These are phyloP conservation scores for Acanthococcus lagerstroemiae DNA, from an alignment of 2,888 invertebrate genomes.

Conservation along the genomic window DNA sequence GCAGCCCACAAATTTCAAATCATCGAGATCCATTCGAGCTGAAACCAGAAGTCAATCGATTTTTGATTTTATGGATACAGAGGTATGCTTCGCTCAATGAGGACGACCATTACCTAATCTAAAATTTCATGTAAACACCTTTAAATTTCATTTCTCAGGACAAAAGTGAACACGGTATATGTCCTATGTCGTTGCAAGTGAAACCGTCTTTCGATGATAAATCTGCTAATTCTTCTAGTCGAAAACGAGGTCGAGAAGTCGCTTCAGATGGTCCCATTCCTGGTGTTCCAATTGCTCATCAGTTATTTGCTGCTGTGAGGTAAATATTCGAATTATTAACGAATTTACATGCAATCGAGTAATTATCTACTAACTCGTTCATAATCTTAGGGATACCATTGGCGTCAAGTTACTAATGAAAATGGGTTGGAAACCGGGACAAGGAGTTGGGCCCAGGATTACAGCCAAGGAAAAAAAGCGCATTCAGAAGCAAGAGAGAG, in stretches of 20 bases:
- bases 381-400: conserved; percentile 62
- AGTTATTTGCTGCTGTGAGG: conserved; percentile 45
- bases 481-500: conserved; percentile 26
- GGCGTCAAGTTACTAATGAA: conserved; percentile 73
- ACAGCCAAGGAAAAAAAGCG: conserved; percentile 42
- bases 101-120: no score
- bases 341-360: no score
- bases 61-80: conserved; percentile 97
- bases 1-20: conserved; percentile 81
- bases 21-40: conserved; percentile 66
- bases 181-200: conserved; percentile 73
- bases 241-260: neutral
- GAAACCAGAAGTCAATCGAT: conserved; percentile 51
- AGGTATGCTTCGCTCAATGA: conserved; percentile 51
- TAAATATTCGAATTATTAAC: no score
- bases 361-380: no score
- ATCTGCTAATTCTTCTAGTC: conserved; percentile 56
- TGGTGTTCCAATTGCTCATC: conserved; percentile 51
- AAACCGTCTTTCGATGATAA: conserved; percentile 62
- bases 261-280: conserved; percentile 42
- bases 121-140: no score
- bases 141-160: no score
- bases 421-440: conserved; percentile 89
- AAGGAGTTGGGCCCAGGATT: conserved; percentile 63
- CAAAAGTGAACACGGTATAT: conserved; percentile 86